Evolutionary conservation across 1,140 invertebrate genomes (phyloP), one percentile per base, ranked within the genome.

Genomic region (Papilio xuthus): DNA sequence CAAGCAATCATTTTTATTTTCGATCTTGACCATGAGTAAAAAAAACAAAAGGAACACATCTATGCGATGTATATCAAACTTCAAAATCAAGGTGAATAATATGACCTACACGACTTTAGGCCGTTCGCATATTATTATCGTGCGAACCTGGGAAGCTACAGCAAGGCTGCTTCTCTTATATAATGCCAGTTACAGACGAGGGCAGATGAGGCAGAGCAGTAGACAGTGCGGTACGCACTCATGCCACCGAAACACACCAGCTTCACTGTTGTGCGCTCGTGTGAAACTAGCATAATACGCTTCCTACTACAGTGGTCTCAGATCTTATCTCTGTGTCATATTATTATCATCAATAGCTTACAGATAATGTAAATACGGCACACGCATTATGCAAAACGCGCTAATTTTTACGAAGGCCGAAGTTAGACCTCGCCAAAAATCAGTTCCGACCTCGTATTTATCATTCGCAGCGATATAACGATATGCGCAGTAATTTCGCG

Each of bases 331-430:
- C 72, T 63, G 80, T 77, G 73, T 47, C 79, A 80, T 79, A 85
- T 87, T 90, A 92, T 91, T 87, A 90, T 87, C 88, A 90, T 87
- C 88, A 90, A 88, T 85, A 86, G 81, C 80, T 82, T 82, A 80
- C 71, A 88, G 85, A 89, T 89, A 90, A 87, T 85, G 85, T 83
- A 88, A 89, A 91, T 89, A 92, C 78, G 79, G 83, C 81, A 78
- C 80, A 41, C 75, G 86, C 82, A 85, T 90, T 90, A 93, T 92
- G 89, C 91, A 91, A 91, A 90, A 90, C 80, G 86, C 82, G 91
- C 87, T 89, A 93, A 93, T 92, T 93, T 90, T 90, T 86, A 82
- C 87, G 87, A 91, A 92, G 90, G 90, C 82, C 86, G 84, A 81
- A 73, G 60, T 47, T 74, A 88, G 87, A 91, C 90, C 91, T 91